These are phyloP conservation scores for Spea hammondii DNA, from an alignment of 2,797 vertebrate species.

Conservation along the genomic window DNA sequence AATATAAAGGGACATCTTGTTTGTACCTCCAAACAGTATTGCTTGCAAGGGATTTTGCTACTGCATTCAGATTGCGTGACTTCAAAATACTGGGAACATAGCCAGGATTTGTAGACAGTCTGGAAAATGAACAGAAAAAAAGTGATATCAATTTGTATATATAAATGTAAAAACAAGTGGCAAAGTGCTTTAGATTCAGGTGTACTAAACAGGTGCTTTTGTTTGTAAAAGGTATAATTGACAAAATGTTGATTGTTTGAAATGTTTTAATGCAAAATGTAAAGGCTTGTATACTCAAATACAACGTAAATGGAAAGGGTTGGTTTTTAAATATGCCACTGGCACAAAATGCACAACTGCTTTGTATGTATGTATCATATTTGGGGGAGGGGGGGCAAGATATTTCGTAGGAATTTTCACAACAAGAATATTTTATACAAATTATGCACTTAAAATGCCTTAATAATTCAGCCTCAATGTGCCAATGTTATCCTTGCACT, in stretches of 20 bases:
- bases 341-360: too few species aligned
- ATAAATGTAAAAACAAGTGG: conserved; percentile 7
- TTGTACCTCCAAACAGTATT: conserved; percentile 98
- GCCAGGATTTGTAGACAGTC: conserved; percentile 99
- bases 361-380: too few species aligned
- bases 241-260: neutral
- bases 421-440: too few species aligned
- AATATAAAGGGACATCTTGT: conserved; percentile 96
- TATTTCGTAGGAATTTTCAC: too few species aligned
- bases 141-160: conserved; percentile 10
- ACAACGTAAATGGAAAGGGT: too few species aligned
- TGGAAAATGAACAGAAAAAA: conserved; percentile 64
- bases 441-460: too few species aligned
- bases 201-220: neutral
- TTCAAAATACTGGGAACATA: conserved; percentile 99
- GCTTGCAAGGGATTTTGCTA: conserved; percentile 96
- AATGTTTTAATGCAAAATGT: neutral
- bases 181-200: neutral
- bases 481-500: too few species aligned
- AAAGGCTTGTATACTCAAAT: too few species aligned
- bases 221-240: neutral
- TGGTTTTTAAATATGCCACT: too few species aligned
- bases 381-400: too few species aligned
- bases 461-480: too few species aligned
- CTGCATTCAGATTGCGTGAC: conserved; percentile 96